phyloP scores from a whole-genome alignment of 2,113 vertebrate species.

The Xerus inauris region DNA sequence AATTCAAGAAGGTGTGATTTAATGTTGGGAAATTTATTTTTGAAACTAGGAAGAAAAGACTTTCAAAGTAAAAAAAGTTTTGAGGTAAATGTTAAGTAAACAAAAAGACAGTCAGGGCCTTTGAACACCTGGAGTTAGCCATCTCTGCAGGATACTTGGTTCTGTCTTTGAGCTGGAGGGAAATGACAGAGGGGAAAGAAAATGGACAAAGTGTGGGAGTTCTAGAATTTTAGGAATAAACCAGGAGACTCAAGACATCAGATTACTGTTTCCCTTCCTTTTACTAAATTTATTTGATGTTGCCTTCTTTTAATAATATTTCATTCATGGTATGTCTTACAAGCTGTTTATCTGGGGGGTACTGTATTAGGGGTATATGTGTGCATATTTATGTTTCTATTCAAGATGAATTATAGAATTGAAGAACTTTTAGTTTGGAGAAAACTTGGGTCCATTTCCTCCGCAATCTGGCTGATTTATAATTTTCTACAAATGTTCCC shows the following conservation, averaged over 20 bases:
- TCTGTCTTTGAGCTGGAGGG: background rate
- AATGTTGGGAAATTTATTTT: slow-evolving; percentile 74
- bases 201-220: background rate
- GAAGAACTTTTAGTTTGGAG: background rate
- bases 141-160: background rate
- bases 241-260: background rate
- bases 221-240: background rate
- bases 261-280: background rate
- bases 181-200: background rate
- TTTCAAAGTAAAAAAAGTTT: slow-evolving; percentile 61
- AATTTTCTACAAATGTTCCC: background rate
- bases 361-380: background rate
- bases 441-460: background rate
- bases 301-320: background rate
- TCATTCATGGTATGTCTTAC: background rate
- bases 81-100: slow-evolving; percentile 57
- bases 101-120: slow-evolving; percentile 45
- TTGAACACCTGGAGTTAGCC: background rate
- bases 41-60: slow-evolving; percentile 65
- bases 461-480: background rate
- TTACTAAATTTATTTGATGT: background rate
- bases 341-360: slow-evolving; percentile 1
- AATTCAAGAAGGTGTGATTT: slow-evolving; percentile 69
- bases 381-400: background rate
- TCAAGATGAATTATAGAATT: background rate